phyloP scores from a whole-genome alignment of 2,113 vertebrate genomes.

The Festucalex cinctus region DNA sequence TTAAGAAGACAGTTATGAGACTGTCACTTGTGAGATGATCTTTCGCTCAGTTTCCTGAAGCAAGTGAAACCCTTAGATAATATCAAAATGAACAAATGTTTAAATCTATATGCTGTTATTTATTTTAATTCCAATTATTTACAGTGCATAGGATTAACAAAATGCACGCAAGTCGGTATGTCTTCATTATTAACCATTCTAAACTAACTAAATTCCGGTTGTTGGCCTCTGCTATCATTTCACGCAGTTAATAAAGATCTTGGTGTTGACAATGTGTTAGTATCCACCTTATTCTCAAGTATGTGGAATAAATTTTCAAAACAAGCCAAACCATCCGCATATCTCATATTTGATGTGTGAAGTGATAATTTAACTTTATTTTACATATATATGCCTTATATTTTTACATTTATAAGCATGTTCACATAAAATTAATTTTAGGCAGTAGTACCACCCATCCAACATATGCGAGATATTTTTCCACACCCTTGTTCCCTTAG shows the following conservation, averaged over 20 bases:
- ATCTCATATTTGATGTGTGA: background rate
- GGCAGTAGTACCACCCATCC: background rate
- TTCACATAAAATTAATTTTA: background rate
- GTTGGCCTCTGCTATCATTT: background rate
- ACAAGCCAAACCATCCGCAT: background rate
- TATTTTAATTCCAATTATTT: conserved; percentile 15
- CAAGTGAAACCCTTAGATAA: background rate
- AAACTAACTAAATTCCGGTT: conserved; percentile 1
- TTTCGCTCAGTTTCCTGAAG: background rate
- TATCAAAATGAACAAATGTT: background rate
- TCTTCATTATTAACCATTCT: background rate
- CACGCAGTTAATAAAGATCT: background rate
- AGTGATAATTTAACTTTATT: background rate
- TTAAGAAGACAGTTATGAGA: background rate
- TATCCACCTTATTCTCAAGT: background rate
- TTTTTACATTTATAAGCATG: background rate
- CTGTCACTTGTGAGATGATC: background rate
- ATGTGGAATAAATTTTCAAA: background rate
- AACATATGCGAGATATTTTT: background rate
- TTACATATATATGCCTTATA: background rate
- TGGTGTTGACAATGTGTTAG: conserved; percentile 22
- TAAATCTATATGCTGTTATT: background rate
- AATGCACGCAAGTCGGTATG: conserved; percentile 15
- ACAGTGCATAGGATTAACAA: conserved; percentile 19
- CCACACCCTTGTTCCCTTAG: background rate